These are phyloP conservation scores for Patella depressa DNA, from an alignment of 2,888 invertebrate species.

Conservation along the genomic window DNA sequence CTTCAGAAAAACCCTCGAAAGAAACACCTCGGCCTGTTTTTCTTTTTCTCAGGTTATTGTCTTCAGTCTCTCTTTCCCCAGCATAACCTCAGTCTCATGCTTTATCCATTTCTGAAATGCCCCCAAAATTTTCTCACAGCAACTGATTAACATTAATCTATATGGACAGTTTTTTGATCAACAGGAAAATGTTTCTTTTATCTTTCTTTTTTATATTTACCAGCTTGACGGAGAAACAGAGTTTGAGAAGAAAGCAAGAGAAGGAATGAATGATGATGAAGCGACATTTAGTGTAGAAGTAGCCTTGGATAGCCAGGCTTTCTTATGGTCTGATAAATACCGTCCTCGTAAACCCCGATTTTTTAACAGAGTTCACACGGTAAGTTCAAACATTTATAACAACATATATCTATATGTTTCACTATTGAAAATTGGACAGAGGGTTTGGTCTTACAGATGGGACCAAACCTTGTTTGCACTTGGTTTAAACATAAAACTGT, in stretches of 20 bases:
- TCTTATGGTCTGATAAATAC: constrained; percentile 98
- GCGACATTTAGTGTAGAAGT: constrained; percentile 91
- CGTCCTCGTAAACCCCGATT: constrained; percentile 96
- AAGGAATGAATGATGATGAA: constrained; percentile 83
- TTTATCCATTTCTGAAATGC: no score
- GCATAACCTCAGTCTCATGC: no score
- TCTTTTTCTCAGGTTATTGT: no score
- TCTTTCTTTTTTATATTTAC: constrained; percentile 13
- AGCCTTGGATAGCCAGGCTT: constrained; percentile 86
- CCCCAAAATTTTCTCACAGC: no score
- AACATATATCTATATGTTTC: background rate
- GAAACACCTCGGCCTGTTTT: no score
- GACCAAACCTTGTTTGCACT: no score
- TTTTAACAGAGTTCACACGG: constrained; percentile 84
- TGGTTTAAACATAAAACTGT: no score
- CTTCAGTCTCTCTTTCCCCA: no score
- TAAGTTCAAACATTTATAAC: constrained; percentile 41
- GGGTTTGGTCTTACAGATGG: background rate
- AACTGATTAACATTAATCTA: no score
- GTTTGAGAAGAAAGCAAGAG: constrained; percentile 85
- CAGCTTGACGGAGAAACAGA: constrained; percentile 77
- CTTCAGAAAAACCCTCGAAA: no score
- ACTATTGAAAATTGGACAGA: background rate
- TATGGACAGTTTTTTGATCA: background rate
- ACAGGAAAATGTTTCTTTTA: background rate